phyloP scores from a whole-genome alignment of 2,797 vertebrate species.

The Liasis olivaceus region DNA sequence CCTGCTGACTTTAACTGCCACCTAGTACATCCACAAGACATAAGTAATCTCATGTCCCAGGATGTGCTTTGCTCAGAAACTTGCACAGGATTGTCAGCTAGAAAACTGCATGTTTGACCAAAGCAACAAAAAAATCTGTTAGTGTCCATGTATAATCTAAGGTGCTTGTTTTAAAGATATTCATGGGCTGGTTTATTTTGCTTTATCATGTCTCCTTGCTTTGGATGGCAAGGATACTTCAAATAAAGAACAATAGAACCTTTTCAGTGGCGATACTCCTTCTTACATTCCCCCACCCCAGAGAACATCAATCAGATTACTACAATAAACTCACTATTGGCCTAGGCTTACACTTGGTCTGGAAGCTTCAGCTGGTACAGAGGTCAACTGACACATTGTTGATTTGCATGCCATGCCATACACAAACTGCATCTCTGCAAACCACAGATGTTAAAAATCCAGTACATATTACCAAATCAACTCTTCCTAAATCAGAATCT shows the following conservation, averaged over 20 bases:
- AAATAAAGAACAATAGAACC: neutral
- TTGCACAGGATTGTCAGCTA: neutral
- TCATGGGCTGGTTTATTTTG: neutral
- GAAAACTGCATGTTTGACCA: neutral
- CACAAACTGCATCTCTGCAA: neutral
- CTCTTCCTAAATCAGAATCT: neutral
- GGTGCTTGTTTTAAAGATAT: neutral
- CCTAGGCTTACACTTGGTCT: neutral
- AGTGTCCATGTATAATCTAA: neutral
- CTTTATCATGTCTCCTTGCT: neutral
- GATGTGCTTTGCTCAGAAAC: constrained; percentile 15
- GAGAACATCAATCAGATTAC: neutral
- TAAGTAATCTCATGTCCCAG: constrained; percentile 33
- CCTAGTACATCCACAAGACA: constrained; percentile 66
- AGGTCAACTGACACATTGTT: neutral
- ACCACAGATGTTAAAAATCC: neutral
- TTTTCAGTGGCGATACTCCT: neutral
- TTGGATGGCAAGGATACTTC: neutral
- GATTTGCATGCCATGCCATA: neutral
- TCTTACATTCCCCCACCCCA: neutral
- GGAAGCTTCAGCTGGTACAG: neutral
- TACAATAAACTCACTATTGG: neutral
- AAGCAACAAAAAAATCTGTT: neutral
- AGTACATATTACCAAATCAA: neutral
- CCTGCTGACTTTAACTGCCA: constrained; percentile 56